Evolutionary conservation across 2,888 invertebrate genomes (phyloP), one percentile per base, ranked within the genome.

Genomic region (Drosophila subquinaria): DNA sequence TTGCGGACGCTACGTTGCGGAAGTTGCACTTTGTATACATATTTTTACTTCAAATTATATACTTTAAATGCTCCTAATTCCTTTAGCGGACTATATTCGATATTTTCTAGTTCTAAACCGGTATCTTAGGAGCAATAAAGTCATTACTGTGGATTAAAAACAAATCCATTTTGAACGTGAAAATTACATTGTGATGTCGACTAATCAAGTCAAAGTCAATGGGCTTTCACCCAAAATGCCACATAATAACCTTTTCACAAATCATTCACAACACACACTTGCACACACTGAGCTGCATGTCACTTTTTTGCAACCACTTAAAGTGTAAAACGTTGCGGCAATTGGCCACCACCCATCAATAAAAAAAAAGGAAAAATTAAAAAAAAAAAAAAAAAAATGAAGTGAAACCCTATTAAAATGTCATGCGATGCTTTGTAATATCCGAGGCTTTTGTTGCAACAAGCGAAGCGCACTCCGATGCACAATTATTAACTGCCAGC

Each of bases 401-500:
- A 59, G 27, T 8, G 17, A 55, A 60, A 51, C 27, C 50, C 52
- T 52, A 72, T 80, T 72, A 57, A 77, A 74, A 52, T 80, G 74
- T 73, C 81, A 82, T 51, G 51, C 69, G 11, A 23, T 69, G 55
- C 63, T 69, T 68, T 69, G 69, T 74, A 57, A 53, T 42, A 50
- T 43, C 57, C 62, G 47, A 43, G 17, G 43, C 42, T 33, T 57
- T 70, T 76, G 66, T 64, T 66, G 64, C 61, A 64, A n/a, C 27
- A 33, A 63, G 51, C 38, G 47, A 33, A 63, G 51, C 38, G 36
- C 17, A 30, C 69, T 64, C 36, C 45, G 40, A n/a, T 52, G 62
- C 56, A 69, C 61, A 52, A 65, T 52, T 69, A 83, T 81, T 77
- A 80, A 83, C 78, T 63, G 75, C 60, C 68, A 71, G 33, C 43